Conservation (phyloP, 2,113 vertebrate genomes). For the Sminthopsis crassicaudata region DNA sequence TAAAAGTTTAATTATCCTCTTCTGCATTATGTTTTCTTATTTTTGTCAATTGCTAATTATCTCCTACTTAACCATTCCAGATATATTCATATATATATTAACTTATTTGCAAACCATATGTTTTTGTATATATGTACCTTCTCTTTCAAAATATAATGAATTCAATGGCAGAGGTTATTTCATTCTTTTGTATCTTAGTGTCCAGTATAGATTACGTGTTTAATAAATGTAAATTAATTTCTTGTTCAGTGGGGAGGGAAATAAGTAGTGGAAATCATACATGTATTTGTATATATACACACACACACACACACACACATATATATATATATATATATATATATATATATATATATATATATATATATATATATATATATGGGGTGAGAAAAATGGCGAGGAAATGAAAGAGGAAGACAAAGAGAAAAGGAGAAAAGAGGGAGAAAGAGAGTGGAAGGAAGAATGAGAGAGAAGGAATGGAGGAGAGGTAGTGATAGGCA, state of each 20-base stretch:
- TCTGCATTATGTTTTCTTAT: not conserved
- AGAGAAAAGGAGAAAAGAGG: too few species aligned
- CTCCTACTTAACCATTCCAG: not conserved
- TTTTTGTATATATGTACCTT: not conserved
- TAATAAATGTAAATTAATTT: not conserved
- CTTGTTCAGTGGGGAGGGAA: not conserved
- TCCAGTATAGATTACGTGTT: not conserved
- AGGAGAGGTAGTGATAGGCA: not conserved
- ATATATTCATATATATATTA: not conserved
- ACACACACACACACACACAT: too few species aligned
- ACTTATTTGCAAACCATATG: not conserved
- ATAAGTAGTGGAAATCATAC: not conserved
- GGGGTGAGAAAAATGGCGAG: not conserved
- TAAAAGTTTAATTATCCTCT: not conserved
- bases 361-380: too few species aligned
- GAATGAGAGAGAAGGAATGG: too few species aligned
- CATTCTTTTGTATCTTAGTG: not conserved
- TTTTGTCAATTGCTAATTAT: not conserved
- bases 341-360: too few species aligned
- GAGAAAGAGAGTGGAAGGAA: too few species aligned
- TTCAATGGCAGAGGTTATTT: not conserved
- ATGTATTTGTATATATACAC: not conserved
- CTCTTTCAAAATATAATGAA: not conserved
- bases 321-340: too few species aligned
- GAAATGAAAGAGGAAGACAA: not conserved